phyloP scores from a whole-genome alignment of 2,888 invertebrate species.

The Tenthredo scrophulariae region DNA sequence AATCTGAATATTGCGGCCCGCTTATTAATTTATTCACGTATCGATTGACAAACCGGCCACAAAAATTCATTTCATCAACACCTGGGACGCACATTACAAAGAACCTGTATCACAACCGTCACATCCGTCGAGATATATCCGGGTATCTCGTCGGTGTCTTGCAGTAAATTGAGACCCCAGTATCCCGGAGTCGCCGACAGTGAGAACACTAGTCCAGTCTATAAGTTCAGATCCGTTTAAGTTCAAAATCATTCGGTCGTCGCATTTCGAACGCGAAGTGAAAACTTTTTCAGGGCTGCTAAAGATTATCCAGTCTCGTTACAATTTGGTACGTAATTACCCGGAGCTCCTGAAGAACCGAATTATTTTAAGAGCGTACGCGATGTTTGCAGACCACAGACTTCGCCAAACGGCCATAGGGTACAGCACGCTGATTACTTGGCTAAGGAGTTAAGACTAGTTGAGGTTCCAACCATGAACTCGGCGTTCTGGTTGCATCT shows the following conservation, averaged over 20 bases:
- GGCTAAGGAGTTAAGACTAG: neutral
- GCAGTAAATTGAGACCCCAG: neutral
- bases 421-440: neutral
- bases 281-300: neutral
- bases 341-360: neutral
- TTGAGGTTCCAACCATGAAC: neutral
- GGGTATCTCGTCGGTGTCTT: neutral
- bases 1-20: neutral
- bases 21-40: neutral
- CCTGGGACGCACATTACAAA: neutral
- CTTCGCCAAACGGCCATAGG: neutral
- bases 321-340: neutral
- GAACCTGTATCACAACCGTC: neutral
- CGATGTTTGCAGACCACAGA: neutral
- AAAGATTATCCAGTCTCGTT: neutral
- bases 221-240: neutral
- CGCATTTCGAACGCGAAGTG: neutral
- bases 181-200: neutral
- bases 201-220: neutral
- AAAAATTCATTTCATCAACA: neutral
- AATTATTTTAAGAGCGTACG: neutral
- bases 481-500: neutral
- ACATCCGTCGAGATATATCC: neutral
- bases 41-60: neutral
- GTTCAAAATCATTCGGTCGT: neutral